Base-by-base conservation (phyloP, 2,797 vertebrate species). In the Syngnathus acus region DNA sequence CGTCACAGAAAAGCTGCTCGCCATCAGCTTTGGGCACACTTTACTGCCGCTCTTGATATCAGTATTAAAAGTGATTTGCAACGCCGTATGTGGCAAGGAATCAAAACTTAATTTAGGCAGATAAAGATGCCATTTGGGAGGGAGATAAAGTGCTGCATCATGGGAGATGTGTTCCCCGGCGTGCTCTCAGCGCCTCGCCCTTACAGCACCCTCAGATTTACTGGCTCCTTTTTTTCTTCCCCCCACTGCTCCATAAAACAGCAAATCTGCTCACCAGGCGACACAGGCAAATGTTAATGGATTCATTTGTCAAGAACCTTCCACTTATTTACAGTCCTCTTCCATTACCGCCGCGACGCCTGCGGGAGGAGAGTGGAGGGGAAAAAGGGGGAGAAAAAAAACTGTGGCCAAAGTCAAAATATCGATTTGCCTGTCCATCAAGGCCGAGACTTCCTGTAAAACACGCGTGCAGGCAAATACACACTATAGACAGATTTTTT, bases 61-160 rank as follows among this genome's bases (percentile, higher is more conserved):
- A 78, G 87, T 84, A 89, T 90, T 92, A 92, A 92, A 92, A 91
- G 88, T 93, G 92, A 93, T 93, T 93, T 93, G 92, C 81, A 19
- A 86, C 87, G 68, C 90, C 90, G 84, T 92, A 91, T 92, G 91
- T 91, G 90, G 91, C 90, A 87, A 89, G 88, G 91, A 92, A 92
- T 92, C 92, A 93, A 92, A 92, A 92, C 90, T 92, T 92, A 87
- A 92, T 93, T 92, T 92, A 88, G 86, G 90, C 90, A 91, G 91
- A 93, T 93, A 93, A 92, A 93, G 92, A 92, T 92, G 92, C 90
- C 90, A 91, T 93, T 91, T 90, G 86, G 84, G 84, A 73, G 73
- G 72, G 87, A 90, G 91, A 91, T 92, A 91, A 91, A 91, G 89
- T 91, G 89, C 89, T 89, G 89, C 90, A 90, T 92, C 90, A 90